These are phyloP conservation scores for Harpagoxenus sublaevis DNA, from an alignment of 2,888 invertebrate genomes.

Conservation along the genomic window DNA sequence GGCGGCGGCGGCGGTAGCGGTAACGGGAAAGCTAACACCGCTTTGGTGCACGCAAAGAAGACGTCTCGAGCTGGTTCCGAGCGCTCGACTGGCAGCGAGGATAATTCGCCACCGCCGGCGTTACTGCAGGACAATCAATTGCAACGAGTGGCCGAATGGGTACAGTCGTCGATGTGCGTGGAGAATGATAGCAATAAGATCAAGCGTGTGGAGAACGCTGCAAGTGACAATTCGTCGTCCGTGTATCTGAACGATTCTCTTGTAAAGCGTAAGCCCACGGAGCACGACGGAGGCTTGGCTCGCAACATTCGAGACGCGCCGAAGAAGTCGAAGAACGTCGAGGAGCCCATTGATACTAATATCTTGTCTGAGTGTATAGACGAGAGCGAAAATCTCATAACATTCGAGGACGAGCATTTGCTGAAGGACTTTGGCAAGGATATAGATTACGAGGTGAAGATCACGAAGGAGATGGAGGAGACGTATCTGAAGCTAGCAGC, in stretches of 20 bases:
- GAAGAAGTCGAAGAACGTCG: conserved; percentile 13
- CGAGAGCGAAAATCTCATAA: conserved; percentile 78
- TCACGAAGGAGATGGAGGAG: conserved; percentile 85
- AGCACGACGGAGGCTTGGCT: conserved; percentile 6
- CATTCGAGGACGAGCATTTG: conserved; percentile 79
- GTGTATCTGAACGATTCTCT: conserved; percentile 54
- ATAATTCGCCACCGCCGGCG: conserved; percentile 77
- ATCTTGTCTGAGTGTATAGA: conserved; percentile 43
- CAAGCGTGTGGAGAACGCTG: conserved; percentile 61
- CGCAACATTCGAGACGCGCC: conserved; percentile 5
- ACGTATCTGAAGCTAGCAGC: conserved; percentile 84
- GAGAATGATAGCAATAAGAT: conserved; percentile 63
- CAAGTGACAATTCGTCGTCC: conserved; percentile 58
- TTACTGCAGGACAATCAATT: conserved; percentile 86
- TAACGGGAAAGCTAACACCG: conserved; percentile 78
- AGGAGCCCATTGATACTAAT: conserved; percentile 48
- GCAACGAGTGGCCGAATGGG: conserved; percentile 92
- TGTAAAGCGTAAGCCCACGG: conserved; percentile 40
- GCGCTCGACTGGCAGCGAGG: conserved; percentile 82
- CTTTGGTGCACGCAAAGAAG: conserved; percentile 82
- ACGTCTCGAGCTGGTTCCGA: conserved; percentile 79
- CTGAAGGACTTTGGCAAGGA: conserved; percentile 52
- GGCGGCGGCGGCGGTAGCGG: conserved; percentile 72
- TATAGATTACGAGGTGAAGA: conserved; percentile 80
- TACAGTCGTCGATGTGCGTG: conserved; percentile 86